Base-by-base conservation (phyloP, 2,888 invertebrate genomes). In the Drosophila helvetica region DNA sequence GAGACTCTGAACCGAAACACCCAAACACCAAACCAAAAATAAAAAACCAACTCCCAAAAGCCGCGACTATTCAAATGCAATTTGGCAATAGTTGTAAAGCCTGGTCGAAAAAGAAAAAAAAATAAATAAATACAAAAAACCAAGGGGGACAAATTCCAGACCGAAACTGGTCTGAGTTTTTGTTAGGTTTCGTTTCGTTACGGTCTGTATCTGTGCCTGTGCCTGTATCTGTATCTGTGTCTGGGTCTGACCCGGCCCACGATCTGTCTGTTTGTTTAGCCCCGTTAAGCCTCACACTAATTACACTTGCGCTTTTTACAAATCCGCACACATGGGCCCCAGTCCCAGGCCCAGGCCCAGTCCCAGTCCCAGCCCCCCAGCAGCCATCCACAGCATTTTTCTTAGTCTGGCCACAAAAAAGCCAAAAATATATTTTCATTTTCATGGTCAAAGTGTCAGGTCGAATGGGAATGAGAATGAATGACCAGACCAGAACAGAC, bases 251-350 rank as follows among this genome's bases (percentile, higher is more conserved):
- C 65, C 60, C 60, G 48, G 67, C 68, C 66, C 81, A 79, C 82
- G 51, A 33, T 25, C 50, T 48, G 77, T 67, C 81, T 67, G 86
- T 85, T 82, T 78, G 86, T 69, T 83, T 83, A 79, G 83, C 77
- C 86, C 69, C 77, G 77, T 66, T 83, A 83, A 83, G 86, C 84
- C 86, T 62, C 84, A 81, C 81, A 83, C 83, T 83, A 83, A 83
- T 83, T 83, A 78, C 84, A 83, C 81, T 83, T 86, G 86, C 83
- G 82, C 83, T 83, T 80, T 86, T 75, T 72, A 72, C 85, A 81
- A 77, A 79, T 79, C 77, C 81, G 52, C 71, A 61, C 22, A 51
- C 57, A 55, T 38, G 53, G 8, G 22, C 59, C 58, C 67, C 22
- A 22, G 22, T 22, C 22, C 22, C 22, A 22, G n/a, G n/a, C n/a